Base-by-base conservation (phyloP, 53 echinoderm and acorn worm genomes). In the Henricia sp. region DNA sequence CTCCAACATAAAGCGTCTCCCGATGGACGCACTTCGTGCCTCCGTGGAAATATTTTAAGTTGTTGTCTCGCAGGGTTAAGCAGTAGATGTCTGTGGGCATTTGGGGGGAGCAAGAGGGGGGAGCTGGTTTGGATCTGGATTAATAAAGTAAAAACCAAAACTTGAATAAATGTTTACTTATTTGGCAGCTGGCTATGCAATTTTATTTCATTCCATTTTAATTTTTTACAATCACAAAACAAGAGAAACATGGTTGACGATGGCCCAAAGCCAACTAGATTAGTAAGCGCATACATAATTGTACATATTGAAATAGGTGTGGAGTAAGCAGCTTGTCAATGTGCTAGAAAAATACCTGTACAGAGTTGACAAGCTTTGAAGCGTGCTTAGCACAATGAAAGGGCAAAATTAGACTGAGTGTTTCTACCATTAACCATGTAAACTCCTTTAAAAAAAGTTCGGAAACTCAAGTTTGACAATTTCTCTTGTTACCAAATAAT, bases 181-280 rank as follows among this genome's bases (percentile, higher is more conserved):
- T 80, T 80, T 80, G 65, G 80, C 80, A 80, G 80, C 80, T 80
- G 80, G 64, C 80, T 80, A 80, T 80, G 80, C 80, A 64, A 64
- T 80, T 62, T 28, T 35, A 53, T 73, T 73, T 73, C 53, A 73
- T 73, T 73, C n/a, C 32, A 44, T 60, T 33, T 21, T 33, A 52
- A 44, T 60, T 33, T 21, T 33, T 80, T 48, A 44, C 36, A 64
- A 62, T 80, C 80, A 64, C 62, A 62, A 63, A 62, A 80, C 62
- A 57, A 58, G 28, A 56, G 59, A 76, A 76, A 76, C 43, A 33
- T 19, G 21, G 40, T 39, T 30, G 59, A 50, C 63, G 35, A 28
- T 63, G 38, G 28, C 28, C 43, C 6, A 11, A 46, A 80, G 57
- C 40, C 16, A 24, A 74, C 44, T 80, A 16, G 48, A 62, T 38